Conservation (phyloP, 1,140 invertebrate species). For the Oppia nitens region DNA sequence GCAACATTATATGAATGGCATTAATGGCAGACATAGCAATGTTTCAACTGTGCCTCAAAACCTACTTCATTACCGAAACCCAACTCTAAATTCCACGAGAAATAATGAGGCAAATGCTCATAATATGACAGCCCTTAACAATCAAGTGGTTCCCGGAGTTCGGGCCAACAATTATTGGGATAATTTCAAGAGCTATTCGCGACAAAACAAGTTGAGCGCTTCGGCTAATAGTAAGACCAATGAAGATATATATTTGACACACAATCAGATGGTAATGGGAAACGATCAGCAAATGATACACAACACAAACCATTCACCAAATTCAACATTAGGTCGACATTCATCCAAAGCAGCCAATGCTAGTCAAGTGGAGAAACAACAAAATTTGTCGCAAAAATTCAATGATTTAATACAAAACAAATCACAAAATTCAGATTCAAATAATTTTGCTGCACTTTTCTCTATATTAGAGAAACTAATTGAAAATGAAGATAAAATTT, state of each 20-base stretch:
- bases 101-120: background rate
- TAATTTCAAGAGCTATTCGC: conserved; percentile 65
- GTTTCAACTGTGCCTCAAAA: background rate
- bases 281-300: background rate
- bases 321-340: background rate
- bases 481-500: background rate
- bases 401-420: background rate
- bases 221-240: background rate
- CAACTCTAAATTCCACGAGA: background rate
- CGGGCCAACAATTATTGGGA: conserved; percentile 80
- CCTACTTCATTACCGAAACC: background rate
- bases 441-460: background rate
- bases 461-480: background rate
- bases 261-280: background rate
- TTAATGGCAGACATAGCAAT: background rate
- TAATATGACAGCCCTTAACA: background rate
- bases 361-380: background rate
- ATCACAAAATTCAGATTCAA: background rate
- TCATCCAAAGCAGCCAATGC: background rate
- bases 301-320: background rate
- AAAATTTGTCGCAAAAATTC: background rate
- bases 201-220: conserved; percentile 62
- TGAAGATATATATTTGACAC: background rate
- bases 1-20: background rate
- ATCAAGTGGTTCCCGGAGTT: conserved; percentile 55